Evolutionary conservation across 2,113 vertebrate genomes (phyloP).

Genomic region (Athene noctua): DNA sequence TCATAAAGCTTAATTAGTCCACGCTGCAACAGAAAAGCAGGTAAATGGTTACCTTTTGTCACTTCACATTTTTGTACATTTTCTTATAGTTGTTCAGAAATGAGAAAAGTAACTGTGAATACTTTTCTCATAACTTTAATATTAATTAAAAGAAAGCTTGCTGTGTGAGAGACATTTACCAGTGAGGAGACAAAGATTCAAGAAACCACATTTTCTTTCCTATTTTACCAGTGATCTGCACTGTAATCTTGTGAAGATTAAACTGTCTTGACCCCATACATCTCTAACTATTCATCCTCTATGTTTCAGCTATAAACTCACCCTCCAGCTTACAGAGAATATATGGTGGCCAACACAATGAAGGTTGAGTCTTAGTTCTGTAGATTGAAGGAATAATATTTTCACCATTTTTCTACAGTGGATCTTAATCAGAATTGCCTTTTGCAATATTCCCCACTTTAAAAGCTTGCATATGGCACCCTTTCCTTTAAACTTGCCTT

Average conservation of each 20-base stretch:
- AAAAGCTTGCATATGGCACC: neutral
- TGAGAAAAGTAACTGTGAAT: neutral
- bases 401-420: neutral
- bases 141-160: neutral
- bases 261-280: neutral
- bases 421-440: neutral
- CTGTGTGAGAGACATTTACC: neutral
- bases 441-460: neutral
- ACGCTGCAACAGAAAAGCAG: neutral
- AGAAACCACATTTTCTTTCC: neutral
- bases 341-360: neutral
- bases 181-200: neutral
- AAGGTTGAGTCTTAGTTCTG: neutral
- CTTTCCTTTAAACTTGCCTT: neutral
- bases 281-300: neutral
- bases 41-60: neutral
- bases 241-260: neutral
- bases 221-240: neutral
- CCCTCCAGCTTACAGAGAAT: neutral
- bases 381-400: neutral
- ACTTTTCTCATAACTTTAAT: neutral
- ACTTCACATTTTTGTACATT: neutral
- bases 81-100: neutral
- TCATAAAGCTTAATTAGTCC: neutral
- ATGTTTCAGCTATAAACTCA: neutral